These are phyloP conservation scores for Siniperca obscura DNA, from an alignment of 2,797 vertebrate species.

Conservation along the genomic window DNA sequence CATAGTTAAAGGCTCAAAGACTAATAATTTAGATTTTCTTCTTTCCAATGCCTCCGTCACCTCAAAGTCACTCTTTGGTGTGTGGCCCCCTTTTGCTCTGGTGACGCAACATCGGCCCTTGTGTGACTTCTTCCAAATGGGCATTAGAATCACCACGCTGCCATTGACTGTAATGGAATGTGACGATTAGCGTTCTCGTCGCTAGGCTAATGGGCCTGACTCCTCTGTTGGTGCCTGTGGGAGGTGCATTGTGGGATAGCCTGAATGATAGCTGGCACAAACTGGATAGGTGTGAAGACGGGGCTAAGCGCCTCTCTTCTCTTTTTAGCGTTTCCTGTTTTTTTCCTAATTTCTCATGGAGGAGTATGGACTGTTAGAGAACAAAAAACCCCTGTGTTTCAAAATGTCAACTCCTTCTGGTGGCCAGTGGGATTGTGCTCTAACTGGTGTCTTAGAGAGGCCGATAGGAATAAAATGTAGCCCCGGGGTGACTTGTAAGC, in stretches of 20 bases:
- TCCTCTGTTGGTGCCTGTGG: slow-evolving; percentile 76
- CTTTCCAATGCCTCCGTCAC: slow-evolving; percentile 35
- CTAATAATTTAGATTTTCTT: slow-evolving; percentile 18
- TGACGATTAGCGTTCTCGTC: slow-evolving; percentile 87
- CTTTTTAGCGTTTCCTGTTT: slow-evolving; percentile 40
- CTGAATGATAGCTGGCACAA: slow-evolving; percentile 56
- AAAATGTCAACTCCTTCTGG: slow-evolving; percentile 79
- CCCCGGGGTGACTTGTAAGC: slow-evolving; percentile 48
- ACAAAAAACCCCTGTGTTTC: slow-evolving; percentile 53
- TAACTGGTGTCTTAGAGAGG: slow-evolving; percentile 46
- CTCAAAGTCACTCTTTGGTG: slow-evolving; percentile 63
- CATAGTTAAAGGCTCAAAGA: slow-evolving; percentile 1
- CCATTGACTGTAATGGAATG: slow-evolving; percentile 92
- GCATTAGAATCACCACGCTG: slow-evolving; percentile 84
- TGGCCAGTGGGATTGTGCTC: slow-evolving; percentile 40
- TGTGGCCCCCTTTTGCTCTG: slow-evolving; percentile 73
- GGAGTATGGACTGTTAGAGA: slow-evolving; percentile 47
- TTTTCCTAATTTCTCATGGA: slow-evolving; percentile 52
- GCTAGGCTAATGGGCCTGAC: slow-evolving; percentile 88
- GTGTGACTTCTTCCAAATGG: slow-evolving; percentile 90
- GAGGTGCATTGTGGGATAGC: slow-evolving; percentile 62
- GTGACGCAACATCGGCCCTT: slow-evolving; percentile 75
- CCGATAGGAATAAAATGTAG: slow-evolving; percentile 34
- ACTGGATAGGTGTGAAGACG: slow-evolving; percentile 61
- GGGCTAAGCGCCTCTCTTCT: slow-evolving; percentile 58